Percentiles rank a stretch among this genome's conserved stretches.
These are phyloP conservation scores for Sarcophaga caerulescens DNA, from an alignment of 2,888 invertebrate genomes.

Conservation along the genomic window DNA sequence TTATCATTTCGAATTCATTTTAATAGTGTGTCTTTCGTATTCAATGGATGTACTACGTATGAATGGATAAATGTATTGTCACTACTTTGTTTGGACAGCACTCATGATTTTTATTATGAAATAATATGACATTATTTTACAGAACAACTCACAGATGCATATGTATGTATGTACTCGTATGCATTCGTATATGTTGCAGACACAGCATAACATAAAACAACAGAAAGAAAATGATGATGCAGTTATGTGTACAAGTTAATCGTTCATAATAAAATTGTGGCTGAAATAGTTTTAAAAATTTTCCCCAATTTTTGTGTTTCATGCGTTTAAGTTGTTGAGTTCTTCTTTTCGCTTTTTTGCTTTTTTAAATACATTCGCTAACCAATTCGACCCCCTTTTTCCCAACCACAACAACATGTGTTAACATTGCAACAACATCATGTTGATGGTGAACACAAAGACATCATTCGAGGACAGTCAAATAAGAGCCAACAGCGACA, in stretches of 20 bases:
- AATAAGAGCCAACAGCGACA: conserved; percentile 44
- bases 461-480: conserved; percentile 48
- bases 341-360: conserved; percentile 30
- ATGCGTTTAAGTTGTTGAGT: background rate
- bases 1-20: conserved; percentile 7
- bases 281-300: conserved; percentile 55
- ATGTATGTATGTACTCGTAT: background rate
- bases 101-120: conserved; percentile 63
- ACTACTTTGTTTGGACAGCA: conserved; percentile 62
- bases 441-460: conserved; percentile 57
- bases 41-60: background rate
- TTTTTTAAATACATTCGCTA: conserved; percentile 13
- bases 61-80: conserved; percentile 18
- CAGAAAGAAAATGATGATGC: background rate
- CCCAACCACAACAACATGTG: conserved; percentile 66
- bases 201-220: background rate
- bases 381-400: conserved; percentile 60
- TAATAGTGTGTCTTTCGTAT: conserved; percentile 19
- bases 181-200: background rate
- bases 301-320: conserved; percentile 26
- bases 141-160: background rate
- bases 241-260: conserved; percentile 33
- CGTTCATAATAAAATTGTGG: conserved; percentile 43
- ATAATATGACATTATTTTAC: conserved; percentile 44
- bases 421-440: conserved; percentile 64